Evolutionary conservation across 2,888 invertebrate genomes (phyloP), one percentile per base, ranked within the genome.

Genomic region (Torymus aiolomorphi): DNA sequence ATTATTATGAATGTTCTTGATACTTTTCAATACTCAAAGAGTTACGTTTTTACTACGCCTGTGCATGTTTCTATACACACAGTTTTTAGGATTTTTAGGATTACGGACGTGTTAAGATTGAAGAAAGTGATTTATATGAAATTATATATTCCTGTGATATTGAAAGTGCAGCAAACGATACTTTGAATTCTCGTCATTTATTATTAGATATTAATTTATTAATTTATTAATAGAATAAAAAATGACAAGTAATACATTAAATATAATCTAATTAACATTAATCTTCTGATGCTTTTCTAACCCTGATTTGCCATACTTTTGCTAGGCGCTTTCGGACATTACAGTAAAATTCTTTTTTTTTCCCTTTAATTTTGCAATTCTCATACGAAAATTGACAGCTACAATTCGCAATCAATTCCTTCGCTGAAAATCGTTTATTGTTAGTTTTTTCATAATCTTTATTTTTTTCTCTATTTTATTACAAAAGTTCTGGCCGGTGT

Each of bases 211-310:
- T 82, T 82, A 80, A 82, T 80, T 82, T 80, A 76, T 82, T 80
- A 69, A 76, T 76, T 80, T 73, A 77, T 78, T 79, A 80, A 78
- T 82, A 78, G 78, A 80, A 80, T 73, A 80, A 82, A 82, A 82
- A 82, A 80, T 82, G 75, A 80, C 80, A 82, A 82, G 73, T 80
- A 80, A 82, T 82, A 82, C 80, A 82, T 78, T 78, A 80, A 80
- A 82, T 78, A 78, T 82, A 80, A 80, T 80, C 70, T 82, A 70
- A 78, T 80, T 75, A 78, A 73, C 76, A 82, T 82, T 82, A 78
- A 76, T 76, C 31, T 31, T 31, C 78, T 72, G 78, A 79, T 73
- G 76, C 56, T 76, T 71, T 69, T 75, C 82, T 75, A 82, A 82
- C 80, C 82, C 82, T 82, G 82, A 82, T 82, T 82, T 82, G 67